These are phyloP conservation scores for Aphaenogaster ashmeadi DNA, from an alignment of 1,140 invertebrate genomes.

Conservation along the genomic window DNA sequence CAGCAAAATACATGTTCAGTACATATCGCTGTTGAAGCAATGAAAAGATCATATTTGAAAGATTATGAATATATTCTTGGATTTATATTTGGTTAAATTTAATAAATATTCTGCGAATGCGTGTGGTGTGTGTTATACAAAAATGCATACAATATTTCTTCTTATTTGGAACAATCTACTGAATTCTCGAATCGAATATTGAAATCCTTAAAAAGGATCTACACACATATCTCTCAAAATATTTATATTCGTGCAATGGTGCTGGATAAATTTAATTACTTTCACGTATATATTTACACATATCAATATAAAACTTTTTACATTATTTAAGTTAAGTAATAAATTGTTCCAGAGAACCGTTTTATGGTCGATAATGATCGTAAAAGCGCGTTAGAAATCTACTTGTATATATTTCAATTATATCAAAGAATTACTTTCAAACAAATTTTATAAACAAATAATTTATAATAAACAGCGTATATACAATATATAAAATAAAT, in stretches of 20 bases:
- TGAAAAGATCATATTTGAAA: conserved; percentile 25
- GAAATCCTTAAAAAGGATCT: conserved; percentile 20
- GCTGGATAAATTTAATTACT: conserved; percentile 18
- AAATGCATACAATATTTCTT: conserved; percentile 21
- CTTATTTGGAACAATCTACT: neutral
- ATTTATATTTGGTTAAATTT: conserved; percentile 19
- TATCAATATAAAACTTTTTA: conserved; percentile 59
- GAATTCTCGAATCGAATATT: conserved; percentile 16
- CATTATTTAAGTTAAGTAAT: conserved; percentile 34
- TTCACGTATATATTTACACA: conserved; percentile 24
- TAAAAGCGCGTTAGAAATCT: conserved; percentile 2
- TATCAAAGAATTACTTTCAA: conserved; percentile 15
- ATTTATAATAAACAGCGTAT: conserved; percentile 22
- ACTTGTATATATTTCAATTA: conserved; percentile 19
- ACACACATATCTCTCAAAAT: conserved; percentile 19
- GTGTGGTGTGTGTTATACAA: conserved; percentile 13
- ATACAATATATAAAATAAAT: conserved; percentile 35
- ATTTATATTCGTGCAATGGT: conserved; percentile 29
- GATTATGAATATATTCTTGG: conserved; percentile 5
- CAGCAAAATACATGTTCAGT: conserved; percentile 41
- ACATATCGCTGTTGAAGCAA: conserved; percentile 28
- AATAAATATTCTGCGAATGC: conserved; percentile 12
- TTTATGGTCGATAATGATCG: conserved; percentile 49
- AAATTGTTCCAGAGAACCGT: conserved; percentile 29
- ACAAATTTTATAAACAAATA: conserved; percentile 29